A percentile compares a stretch with the other conserved stretches of the same genome.
Conservation (phyloP, 2,888 invertebrate species). For the Zaprionus bogoriensis region DNA sequence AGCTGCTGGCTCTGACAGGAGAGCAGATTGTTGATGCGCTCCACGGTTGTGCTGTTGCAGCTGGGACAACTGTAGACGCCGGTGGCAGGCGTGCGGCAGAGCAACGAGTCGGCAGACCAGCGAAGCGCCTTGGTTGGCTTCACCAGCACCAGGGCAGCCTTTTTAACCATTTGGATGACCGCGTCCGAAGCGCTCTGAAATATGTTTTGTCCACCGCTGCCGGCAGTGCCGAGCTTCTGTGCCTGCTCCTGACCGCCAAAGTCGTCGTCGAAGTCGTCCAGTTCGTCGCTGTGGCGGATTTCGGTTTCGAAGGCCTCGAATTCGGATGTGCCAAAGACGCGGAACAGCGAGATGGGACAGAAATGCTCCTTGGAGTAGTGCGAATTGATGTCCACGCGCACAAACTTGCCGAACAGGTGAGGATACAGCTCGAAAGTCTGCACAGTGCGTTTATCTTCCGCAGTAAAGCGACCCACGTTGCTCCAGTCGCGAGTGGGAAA, state of each 20-base stretch:
- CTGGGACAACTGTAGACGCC: constrained; percentile 89
- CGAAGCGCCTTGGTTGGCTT: constrained; percentile 84
- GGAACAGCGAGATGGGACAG: constrained; percentile 97
- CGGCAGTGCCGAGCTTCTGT: constrained; percentile 80
- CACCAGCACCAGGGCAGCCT: constrained; percentile 93
- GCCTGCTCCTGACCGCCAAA: constrained; percentile 62
- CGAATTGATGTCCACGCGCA: constrained; percentile 94
- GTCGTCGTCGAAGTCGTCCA: constrained; percentile 88
- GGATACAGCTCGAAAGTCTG: constrained; percentile 93
- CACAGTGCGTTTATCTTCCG: constrained; percentile 92
- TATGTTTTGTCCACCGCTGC: constrained; percentile 86
- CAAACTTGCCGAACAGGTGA: constrained; percentile 93
- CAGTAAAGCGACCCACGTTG: constrained; percentile 92
- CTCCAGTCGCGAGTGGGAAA: constrained; percentile 97
- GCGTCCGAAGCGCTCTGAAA: constrained; percentile 95
- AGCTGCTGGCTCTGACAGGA: constrained; percentile 88
- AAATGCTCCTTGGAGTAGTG: constrained; percentile 99
- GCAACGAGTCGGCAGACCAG: constrained; percentile 46
- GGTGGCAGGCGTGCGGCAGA: constrained; percentile 88
- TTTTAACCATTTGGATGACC: constrained; percentile 95
- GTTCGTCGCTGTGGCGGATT: constrained; percentile 87
- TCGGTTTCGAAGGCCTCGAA: constrained; percentile 94
- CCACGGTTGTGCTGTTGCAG: constrained; percentile 87
- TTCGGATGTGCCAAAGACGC: constrained; percentile 96
- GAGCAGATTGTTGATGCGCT: constrained; percentile 88